Evolutionary conservation across 2,797 vertebrate genomes (phyloP), one percentile per base, ranked within the genome.

Genomic region (Sebastes vulpes): DNA sequence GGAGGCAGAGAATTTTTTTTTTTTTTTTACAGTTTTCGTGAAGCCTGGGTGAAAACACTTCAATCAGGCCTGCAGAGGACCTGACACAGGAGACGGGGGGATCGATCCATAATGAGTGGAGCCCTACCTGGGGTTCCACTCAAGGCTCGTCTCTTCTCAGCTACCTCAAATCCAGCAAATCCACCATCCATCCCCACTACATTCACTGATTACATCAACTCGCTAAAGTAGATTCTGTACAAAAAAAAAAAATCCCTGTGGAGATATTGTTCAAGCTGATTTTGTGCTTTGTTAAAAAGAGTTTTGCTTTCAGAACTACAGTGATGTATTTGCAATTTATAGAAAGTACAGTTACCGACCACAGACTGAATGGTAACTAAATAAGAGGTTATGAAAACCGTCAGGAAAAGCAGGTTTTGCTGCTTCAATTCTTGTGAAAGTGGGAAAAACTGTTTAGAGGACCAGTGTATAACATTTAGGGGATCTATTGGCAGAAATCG

Each of bases 31-130:
- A 91, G 87, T 92, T 92, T 89, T 84, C 46, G 77, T 67, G 80
- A 86, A 88, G 88, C 87, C 79, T 84, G 90, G 94, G 86, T 94
- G 93, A 95, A 95, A 96, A 95, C 91, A 96, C 95, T 96, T 96
- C 94, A 95, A 94, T 95, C 95, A 94, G 87, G 83, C 89, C 80
- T 76, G 88, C 81, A 84, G 89, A 94, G 83, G 88, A 87, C 89
- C 90, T 94, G 93, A 92, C 93, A 92, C 87, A 69, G 90, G 92
- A 95, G 95, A 94, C 82, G 58, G 86, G 74, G 79, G 81, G 85
- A 95, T 96, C 92, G 93, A 96, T 96, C 72, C 59, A 77, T 94
- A 95, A 91, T 89, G 91, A 95, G 92, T 82, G 87, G 82, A 92
- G 90, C 78, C 81, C 83, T 94, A 94, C 93, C 94, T 93, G 94